These are phyloP conservation scores for Tragelaphus strepsiceros DNA, from an alignment of 2,113 vertebrate species.

Conservation along the genomic window DNA sequence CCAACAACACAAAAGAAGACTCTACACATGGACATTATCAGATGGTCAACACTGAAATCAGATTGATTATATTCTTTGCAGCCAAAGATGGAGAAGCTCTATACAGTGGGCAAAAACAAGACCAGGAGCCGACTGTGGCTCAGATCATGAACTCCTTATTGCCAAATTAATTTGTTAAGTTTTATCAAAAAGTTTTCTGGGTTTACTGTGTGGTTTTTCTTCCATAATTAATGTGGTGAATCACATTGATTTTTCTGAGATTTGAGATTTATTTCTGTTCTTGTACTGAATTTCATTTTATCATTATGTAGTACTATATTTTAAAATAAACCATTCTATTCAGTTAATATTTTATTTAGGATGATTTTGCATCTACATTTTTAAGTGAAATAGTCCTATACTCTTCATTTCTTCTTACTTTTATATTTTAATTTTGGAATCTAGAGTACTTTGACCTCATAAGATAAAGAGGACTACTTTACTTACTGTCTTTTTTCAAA, in stretches of 20 bases:
- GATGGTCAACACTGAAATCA: too few species aligned
- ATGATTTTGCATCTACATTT: background rate
- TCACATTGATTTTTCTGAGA: background rate
- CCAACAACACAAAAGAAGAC: too few species aligned
- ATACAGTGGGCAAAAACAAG: too few species aligned
- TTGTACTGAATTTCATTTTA: background rate
- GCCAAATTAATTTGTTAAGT: background rate
- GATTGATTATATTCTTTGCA: too few species aligned
- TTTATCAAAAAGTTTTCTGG: background rate
- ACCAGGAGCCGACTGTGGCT: too few species aligned
- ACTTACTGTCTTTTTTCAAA: background rate
- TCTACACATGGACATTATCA: too few species aligned
- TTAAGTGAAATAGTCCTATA: background rate
- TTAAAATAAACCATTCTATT: background rate
- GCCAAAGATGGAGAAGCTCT: too few species aligned
- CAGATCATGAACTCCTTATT: too few species aligned
- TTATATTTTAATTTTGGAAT: background rate
- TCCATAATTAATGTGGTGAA: background rate
- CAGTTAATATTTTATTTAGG: background rate
- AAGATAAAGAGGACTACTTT: background rate
- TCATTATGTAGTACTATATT: background rate
- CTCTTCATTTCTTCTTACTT: background rate
- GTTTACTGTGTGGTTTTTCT: background rate
- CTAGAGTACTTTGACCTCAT: background rate
- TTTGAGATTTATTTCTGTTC: background rate